Base-by-base conservation (phyloP, 2,113 vertebrate species). In the Pholis gunnellus region DNA sequence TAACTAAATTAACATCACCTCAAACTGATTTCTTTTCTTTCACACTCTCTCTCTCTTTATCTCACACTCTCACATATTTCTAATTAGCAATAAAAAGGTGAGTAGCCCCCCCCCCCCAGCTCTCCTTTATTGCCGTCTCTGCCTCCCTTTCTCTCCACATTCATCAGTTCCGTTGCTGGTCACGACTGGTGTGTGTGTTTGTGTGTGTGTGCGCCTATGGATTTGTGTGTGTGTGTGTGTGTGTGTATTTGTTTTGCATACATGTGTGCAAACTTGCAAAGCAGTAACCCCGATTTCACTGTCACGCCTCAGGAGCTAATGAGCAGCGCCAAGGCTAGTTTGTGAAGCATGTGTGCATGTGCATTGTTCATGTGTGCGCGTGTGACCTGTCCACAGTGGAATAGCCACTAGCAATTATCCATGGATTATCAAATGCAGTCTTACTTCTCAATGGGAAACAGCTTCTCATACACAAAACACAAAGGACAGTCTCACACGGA, bases 231-330 rank as follows among this genome's bases (percentile, higher is more conserved):
- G 48, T 38, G 0, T 79, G 34, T 71, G 72, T 44, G 48, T n/a
- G 36, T 76, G 67, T 84, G 66, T 78, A 63, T 84, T 40, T 18
- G 17, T 31, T 29, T 70, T 40, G 25, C 17, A 34, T 70, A 8
- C 46, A 9, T 38, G n/a, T 71, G 38, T 78, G 50, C 36, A 34
- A 78, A 31, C 50, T 57, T 18, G 75, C 44, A 50, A 31, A 72
- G 75, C 82, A 61, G 76, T 86, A 82, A 86, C 84, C 84, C 89
- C 83, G 80, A 89, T 81, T 75, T 83, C 78, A 72, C 66, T 27
- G 77, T 91, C 85, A 87, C 48, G 75, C 87, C 87, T 88, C 80
- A 89, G 85, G 85, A 76, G 78, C 85, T 91, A 90, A 91, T 85
- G 78, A 92, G 85, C 79, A 78, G 83, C 46, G 10, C 20, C 40